Percentiles rank a stretch among this genome's conserved stretches.
phyloP scores from a whole-genome alignment of 2,797 vertebrate species.

The Echeneis naucrates region DNA sequence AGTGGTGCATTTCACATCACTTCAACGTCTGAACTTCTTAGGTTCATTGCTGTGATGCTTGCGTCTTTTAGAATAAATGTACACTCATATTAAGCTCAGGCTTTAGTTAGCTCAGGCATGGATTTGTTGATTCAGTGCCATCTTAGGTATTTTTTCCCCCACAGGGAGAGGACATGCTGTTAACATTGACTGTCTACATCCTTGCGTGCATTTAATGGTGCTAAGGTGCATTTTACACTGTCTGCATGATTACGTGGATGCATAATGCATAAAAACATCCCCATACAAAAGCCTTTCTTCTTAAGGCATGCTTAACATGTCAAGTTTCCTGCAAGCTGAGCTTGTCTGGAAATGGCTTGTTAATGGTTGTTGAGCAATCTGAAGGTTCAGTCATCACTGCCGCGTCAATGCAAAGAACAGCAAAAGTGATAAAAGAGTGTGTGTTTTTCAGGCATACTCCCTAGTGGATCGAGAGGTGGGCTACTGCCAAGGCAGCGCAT shows the following conservation, averaged over 20 bases:
- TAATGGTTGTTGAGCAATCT: constrained; percentile 20
- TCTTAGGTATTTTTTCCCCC: not conserved
- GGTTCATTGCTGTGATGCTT: not conserved
- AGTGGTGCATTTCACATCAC: not conserved
- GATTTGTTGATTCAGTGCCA: no score
- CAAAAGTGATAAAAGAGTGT: not conserved
- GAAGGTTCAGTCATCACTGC: constrained; percentile 10
- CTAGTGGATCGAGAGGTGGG: constrained; percentile 98
- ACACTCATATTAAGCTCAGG: not conserved
- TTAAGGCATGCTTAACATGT: not conserved
- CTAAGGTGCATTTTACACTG: not conserved
- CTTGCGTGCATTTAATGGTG: not conserved
- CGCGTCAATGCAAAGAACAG: constrained; percentile 9
- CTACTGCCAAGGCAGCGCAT: constrained; percentile 99
- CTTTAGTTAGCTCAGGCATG: no score
- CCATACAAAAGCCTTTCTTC: not conserved
- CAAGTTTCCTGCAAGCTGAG: constrained; percentile 7
- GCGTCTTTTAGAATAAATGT: not conserved
- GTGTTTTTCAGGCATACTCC: constrained; percentile 91
- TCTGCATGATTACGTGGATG: not conserved
- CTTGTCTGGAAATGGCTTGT: constrained; percentile 49
- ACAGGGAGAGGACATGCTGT: not conserved
- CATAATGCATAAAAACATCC: not conserved
- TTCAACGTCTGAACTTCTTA: not conserved
- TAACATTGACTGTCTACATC: not conserved